These are phyloP conservation scores for Eristalis tenax DNA, from an alignment of 2,888 invertebrate species.

Conservation along the genomic window DNA sequence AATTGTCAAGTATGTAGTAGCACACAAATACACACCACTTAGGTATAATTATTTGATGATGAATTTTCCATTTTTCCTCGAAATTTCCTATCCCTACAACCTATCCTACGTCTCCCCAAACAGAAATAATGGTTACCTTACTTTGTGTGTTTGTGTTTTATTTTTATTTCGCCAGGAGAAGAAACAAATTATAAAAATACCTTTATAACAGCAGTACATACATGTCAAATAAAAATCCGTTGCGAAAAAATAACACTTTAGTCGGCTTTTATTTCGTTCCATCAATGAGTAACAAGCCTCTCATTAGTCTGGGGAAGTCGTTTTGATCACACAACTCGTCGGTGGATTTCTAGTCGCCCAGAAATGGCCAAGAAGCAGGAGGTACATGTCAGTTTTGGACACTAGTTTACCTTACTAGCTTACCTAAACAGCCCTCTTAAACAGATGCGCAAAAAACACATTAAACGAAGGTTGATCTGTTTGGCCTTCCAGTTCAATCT, in stretches of 20 bases:
- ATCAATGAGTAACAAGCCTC: neutral
- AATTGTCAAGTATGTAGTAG: slow-evolving; percentile 15
- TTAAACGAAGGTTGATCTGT: too few relatives aligned
- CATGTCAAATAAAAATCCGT: slow-evolving; percentile 57
- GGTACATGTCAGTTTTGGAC: too few relatives aligned
- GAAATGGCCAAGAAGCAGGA: too few relatives aligned
- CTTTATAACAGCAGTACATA: slow-evolving; percentile 36
- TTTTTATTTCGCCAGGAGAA: slow-evolving; percentile 48
- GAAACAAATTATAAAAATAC: slow-evolving; percentile 36
- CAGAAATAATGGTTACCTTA: neutral
- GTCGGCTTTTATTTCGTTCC: neutral
- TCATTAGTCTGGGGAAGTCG: too few relatives aligned
- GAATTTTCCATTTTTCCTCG: neutral
- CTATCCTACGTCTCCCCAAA: neutral
- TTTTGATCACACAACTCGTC: too few relatives aligned
- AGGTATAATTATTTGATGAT: neutral
- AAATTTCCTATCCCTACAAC: neutral
- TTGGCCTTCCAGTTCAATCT: too few relatives aligned
- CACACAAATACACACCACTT: neutral
- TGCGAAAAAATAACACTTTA: neutral
- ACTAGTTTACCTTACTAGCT: too few relatives aligned
- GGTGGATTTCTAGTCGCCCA: too few relatives aligned
- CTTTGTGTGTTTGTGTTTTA: slow-evolving; percentile 48
- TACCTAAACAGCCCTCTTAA: too few relatives aligned
- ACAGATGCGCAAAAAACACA: too few relatives aligned